Conservation (phyloP, 2,113 vertebrate genomes). For the Tursiops truncatus region DNA sequence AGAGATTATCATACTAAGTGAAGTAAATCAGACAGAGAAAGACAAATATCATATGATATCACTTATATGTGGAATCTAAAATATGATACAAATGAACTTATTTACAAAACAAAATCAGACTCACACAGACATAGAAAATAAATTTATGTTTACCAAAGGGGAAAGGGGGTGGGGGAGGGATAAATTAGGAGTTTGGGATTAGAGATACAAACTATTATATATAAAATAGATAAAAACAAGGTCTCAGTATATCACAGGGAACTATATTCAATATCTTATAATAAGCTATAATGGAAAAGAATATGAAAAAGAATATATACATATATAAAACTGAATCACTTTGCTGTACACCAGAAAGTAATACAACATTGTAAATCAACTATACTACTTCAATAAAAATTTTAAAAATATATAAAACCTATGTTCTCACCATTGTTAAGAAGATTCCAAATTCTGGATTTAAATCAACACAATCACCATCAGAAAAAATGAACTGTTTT, state of each 20-base stretch:
- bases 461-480: conserved; percentile 92
- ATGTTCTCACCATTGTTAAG: conserved; percentile 92
- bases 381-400: neutral
- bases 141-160: neutral
- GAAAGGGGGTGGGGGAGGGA: neutral
- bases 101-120: too few relatives aligned
- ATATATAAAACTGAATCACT: neutral
- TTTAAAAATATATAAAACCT: neutral
- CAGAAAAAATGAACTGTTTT: conserved; percentile 91
- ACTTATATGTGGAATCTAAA: neutral
- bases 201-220: neutral
- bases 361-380: neutral
- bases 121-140: neutral
- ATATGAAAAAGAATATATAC: neutral
- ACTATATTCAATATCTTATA: neutral
- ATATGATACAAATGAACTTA: neutral
- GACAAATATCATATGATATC: neutral
- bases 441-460: conserved; percentile 96
- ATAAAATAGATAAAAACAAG: neutral
- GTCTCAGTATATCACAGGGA: neutral
- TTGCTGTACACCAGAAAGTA: neutral
- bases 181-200: neutral
- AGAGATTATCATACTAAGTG: neutral
- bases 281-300: neutral
- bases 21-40: neutral